Evolutionary conservation across 2,888 invertebrate genomes (phyloP).

Genomic region (Prosopocoilus inquinatus): DNA sequence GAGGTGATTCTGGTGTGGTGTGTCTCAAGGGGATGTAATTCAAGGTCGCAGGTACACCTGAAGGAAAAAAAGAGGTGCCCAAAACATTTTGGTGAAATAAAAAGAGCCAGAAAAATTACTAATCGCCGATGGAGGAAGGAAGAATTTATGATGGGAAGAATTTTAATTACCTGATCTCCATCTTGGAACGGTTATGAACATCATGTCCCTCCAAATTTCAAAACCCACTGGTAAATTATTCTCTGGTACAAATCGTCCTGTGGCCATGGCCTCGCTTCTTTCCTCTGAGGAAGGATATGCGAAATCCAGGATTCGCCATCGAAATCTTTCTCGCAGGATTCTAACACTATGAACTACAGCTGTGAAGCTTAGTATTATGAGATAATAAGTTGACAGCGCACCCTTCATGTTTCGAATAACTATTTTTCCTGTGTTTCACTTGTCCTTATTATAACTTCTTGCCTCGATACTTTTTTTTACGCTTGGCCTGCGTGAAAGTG

Average conservation of each 20-base stretch:
- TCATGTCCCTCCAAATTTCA: slow-evolving; percentile 75
- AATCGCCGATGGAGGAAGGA: no score
- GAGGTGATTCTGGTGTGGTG: slow-evolving; percentile 66
- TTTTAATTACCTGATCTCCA: slow-evolving; percentile 66
- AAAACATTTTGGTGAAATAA: neutral
- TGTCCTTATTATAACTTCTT: no score
- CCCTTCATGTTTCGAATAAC: neutral
- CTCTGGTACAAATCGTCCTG: slow-evolving; percentile 68
- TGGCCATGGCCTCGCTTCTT: slow-evolving; percentile 62
- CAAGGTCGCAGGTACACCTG: slow-evolving; percentile 78
- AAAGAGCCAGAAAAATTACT: neutral
- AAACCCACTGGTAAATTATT: slow-evolving; percentile 81
- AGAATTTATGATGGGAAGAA: no score
- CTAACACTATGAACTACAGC: neutral
- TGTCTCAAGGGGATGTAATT: slow-evolving; percentile 74
- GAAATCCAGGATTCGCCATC: slow-evolving; percentile 76
- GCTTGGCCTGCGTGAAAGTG: no score
- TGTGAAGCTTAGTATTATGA: neutral
- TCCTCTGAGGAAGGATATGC: slow-evolving; percentile 65
- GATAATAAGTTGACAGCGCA: neutral
- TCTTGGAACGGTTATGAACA: slow-evolving; percentile 81
- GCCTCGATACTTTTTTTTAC: no score
- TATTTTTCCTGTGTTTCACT: neutral
- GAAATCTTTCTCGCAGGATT: slow-evolving; percentile 64
- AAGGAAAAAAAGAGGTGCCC: slow-evolving; percentile 28